phyloP scores from a whole-genome alignment of 2,888 invertebrate genomes.

The Frankliniella intonsa region DNA sequence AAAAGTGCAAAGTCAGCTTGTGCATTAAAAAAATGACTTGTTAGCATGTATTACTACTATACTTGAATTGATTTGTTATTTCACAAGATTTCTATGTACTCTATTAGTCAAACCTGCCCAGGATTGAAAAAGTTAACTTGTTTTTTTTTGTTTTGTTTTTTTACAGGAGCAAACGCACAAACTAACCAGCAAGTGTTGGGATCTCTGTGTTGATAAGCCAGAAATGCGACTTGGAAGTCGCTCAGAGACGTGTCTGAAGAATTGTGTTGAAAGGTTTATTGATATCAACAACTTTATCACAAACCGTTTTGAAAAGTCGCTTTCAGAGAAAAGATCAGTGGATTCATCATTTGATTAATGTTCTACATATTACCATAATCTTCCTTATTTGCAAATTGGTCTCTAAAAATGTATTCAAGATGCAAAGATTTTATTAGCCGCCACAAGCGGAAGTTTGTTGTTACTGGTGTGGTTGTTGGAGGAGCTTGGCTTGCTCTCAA shows the following conservation, averaged over 20 bases:
- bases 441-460: constrained; percentile 77
- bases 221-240: neutral
- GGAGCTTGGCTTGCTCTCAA: constrained; percentile 67
- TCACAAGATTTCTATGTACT: neutral
- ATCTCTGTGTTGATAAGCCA: constrained; percentile 3
- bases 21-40: neutral
- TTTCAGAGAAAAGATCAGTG: neutral
- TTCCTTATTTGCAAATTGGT: constrained; percentile 28
- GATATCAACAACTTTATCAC: constrained; percentile 23
- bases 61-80: neutral
- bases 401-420: constrained; percentile 62
- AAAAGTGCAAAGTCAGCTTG: constrained; percentile 18
- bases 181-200: constrained; percentile 20
- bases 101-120: neutral
- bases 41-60: neutral
- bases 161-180: constrained; percentile 14
- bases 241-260: neutral
- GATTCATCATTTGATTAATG: neutral
- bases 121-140: neutral
- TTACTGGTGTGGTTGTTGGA: constrained; percentile 71
- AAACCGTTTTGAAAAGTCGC: neutral
- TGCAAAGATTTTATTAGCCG: constrained; percentile 71
- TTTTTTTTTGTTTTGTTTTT: neutral
- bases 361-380: neutral
- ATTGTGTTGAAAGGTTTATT: constrained; percentile 3